phyloP scores from a whole-genome alignment of 2,888 invertebrate species.

The Nomada fucata region DNA sequence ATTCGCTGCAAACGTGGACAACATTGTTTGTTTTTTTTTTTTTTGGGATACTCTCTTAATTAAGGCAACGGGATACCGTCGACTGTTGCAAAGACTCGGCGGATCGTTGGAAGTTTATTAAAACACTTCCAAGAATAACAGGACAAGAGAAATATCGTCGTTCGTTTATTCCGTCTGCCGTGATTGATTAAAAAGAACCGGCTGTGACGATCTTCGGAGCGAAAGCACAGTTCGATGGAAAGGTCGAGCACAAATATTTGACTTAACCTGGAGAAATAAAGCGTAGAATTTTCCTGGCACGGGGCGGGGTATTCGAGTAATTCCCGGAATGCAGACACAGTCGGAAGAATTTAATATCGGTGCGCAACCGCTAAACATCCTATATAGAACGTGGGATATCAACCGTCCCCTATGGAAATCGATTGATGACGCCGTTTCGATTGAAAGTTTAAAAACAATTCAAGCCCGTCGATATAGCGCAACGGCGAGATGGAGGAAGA shows the following conservation, averaged over 20 bases:
- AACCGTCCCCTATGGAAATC: background rate
- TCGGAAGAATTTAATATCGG: constrained; percentile 70
- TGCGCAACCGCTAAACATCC: constrained; percentile 46
- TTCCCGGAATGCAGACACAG: constrained; percentile 51
- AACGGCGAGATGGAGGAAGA: background rate
- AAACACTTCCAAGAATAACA: background rate
- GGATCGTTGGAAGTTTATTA: background rate
- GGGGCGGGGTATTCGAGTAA: constrained; percentile 52
- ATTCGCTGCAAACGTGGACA: background rate
- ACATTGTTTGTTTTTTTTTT: background rate
- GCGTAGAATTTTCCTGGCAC: constrained; percentile 40
- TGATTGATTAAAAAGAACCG: constrained; percentile 2
- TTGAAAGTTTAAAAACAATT: background rate
- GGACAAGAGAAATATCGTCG: background rate
- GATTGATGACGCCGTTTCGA: constrained; percentile 8
- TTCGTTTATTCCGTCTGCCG: background rate
- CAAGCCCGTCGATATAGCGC: background rate
- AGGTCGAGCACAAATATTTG: constrained; percentile 25
- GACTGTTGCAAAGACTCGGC: background rate
- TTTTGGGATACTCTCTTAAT: background rate
- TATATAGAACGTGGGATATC: constrained; percentile 15
- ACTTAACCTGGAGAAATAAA: constrained; percentile 44
- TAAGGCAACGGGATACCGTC: background rate
- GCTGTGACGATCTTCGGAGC: constrained; percentile 6
- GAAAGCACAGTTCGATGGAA: background rate